phyloP scores from a whole-genome alignment of 2,888 invertebrate species.

The Hyles lineata region DNA sequence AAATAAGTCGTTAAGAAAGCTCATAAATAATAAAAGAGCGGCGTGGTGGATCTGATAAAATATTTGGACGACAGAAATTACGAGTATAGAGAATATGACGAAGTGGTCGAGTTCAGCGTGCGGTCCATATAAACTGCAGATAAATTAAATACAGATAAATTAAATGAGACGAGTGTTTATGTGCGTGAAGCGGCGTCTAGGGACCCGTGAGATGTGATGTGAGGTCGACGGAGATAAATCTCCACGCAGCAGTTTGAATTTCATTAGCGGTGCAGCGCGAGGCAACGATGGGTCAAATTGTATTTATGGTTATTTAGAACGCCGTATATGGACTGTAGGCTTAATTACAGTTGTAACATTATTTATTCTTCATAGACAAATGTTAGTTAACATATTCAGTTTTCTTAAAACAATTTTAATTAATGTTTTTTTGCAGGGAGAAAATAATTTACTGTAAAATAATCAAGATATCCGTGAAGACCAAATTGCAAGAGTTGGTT shows the following conservation, averaged over 20 bases:
- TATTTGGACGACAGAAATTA: slow-evolving; percentile 23
- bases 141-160: slow-evolving; percentile 29
- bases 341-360: too few relatives aligned
- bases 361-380: too few relatives aligned
- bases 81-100: slow-evolving; percentile 29
- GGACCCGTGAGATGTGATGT: slow-evolving; percentile 1
- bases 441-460: too few relatives aligned
- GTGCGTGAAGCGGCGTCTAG: slow-evolving; percentile 1
- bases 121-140: slow-evolving; percentile 15
- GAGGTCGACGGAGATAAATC: slow-evolving; percentile 38
- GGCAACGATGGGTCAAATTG: slow-evolving; percentile 8
- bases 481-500: too few relatives aligned
- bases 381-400: too few relatives aligned
- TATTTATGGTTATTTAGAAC: background rate
- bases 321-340: too few relatives aligned
- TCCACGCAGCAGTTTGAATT: slow-evolving; percentile 23
- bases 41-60: slow-evolving; percentile 26
- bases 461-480: too few relatives aligned
- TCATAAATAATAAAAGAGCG: slow-evolving; percentile 23
- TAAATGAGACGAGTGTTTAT: slow-evolving; percentile 22
- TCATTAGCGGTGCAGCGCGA: background rate
- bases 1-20: slow-evolving; percentile 13
- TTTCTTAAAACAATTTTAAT: too few relatives aligned
- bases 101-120: slow-evolving; percentile 16
- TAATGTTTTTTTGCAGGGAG: too few relatives aligned